Evolutionary conservation across 2,888 invertebrate species (phyloP), one percentile per base, ranked within the genome.

Genomic region (Nephrocerus scutellatus): DNA sequence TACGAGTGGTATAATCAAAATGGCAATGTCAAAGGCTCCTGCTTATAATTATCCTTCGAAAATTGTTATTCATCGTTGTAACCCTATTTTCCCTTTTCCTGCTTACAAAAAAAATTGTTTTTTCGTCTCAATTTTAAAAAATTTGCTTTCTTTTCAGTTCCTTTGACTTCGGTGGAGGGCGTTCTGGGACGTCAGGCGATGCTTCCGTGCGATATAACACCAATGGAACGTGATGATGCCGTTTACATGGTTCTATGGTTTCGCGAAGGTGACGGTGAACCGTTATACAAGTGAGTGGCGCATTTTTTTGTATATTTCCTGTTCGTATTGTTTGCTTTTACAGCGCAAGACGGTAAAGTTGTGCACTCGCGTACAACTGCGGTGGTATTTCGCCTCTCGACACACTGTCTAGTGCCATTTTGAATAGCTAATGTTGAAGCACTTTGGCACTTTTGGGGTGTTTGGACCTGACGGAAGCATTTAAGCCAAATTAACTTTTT

Each of bases 181-280:
- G 88, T 89, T 5, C 70, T 84, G 49, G 84, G 83, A 19, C 82
- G 82, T 64, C 84, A 84, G 62, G 85, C 84, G 14, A 80, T 84
- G 47, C 72, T 91, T 36, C 90, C 90, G 9, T 91, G 91, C 66
- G 86, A 90, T 70, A 87, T 91, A 51, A 78, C 80, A 52, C 82
- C 89, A 7, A 74, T 79, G 49, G 80, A 84, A 56, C 74, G 80
- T 37, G 80, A 85, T 57, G 88, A 88, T 68, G 79, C 81, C 18
- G 86, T 88, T 37, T 83, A 82, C 58, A 86, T 88, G 86, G 88
- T 89, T 50, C 75, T 89, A 23, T 89, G 89, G 89, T 89, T 87
- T 70, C 85, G 85, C 59, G 87, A 86, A 64, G 79, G 81, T 25
- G 84, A 81, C 51, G 82, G 81, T 21, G 86, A 87, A 59, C 88